Base-by-base conservation (phyloP, 2,113 vertebrate genomes). In the Corythornis vintsioides region DNA sequence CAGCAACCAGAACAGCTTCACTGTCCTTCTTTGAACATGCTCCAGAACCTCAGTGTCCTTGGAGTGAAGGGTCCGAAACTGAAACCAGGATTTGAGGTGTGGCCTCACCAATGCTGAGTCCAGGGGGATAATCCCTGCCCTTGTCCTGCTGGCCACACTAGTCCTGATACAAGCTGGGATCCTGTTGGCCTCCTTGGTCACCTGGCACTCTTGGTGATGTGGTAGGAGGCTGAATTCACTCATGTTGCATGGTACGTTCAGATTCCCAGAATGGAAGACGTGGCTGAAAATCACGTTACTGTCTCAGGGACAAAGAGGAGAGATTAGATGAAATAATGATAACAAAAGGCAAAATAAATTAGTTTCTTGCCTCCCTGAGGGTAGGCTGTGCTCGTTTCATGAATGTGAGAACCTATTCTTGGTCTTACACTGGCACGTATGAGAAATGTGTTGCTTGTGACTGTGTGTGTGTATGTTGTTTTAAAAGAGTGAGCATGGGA, bases 341-440 rank as follows among this genome's bases (percentile, higher is more conserved):
- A 78, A 93, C 45, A 70, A 89, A 92, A 93, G 50, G 66, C 52
- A 76, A 96, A 95, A 94, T 79, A 94, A 89, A 96, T 73, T 0
- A 93, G 84, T 83, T 88, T 52, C 64, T 80, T 24, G 0, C 25
- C 60, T 93, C 67, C 91, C 74, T 65, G 33, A 85, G 74, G 81
- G 80, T 35, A 86, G 38, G 31, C 57, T 75, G 48, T 89, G 73
- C 55, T 11, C 61, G 19, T 94, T 92, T 95, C 90, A 86, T 86
- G 90, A 87, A 95, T 88, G 81, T 89, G 90, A 83, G 92, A 86
- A 50, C 77, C 55, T 93, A 63, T 89, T 94, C 70, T 61, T 26
- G 63, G 78, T 38, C 67, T 90, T 73, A 47, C 38, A 59, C 6
- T 43, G 63, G 59, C 59, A 43, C 55, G 55, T 79, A 59, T 90